Base-by-base conservation (phyloP, 2,888 invertebrate species). In the Pollenia angustigena region DNA sequence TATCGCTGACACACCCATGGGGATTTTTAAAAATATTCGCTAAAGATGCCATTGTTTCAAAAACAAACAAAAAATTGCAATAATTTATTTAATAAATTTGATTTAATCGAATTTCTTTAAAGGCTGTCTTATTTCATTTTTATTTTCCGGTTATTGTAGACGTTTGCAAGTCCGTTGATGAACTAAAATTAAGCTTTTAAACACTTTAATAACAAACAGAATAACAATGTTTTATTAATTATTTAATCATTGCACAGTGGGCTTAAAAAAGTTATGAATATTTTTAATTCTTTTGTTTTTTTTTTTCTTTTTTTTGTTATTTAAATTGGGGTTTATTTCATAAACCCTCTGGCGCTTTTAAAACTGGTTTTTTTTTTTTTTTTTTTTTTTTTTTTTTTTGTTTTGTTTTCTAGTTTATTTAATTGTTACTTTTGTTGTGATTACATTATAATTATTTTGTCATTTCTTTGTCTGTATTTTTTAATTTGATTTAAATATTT, bases 211-310 rank as follows among this genome's bases (percentile, higher is more conserved):
- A 82, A 50, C 48, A 60, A 71, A 69, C 82, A 16, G 58, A 68
- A 81, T 72, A 80, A 75, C 74, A 74, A 72, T 74, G 50, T 84
- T 84, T 42, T 64, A 78, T 81, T 87, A 87, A 84, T 87, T 87
- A 74, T 87, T 87, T 87, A 78, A 87, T 87, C 84, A 78, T 64
- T 50, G 78, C 74, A 87, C 87, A 87, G 84, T 84, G 87, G 87
- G 71, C 18, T 74, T 58, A 14, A 66, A 52, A 48, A 60, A 16
- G 50, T 71, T 44, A 9, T 0, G 46, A 64, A 64, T 79, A 58
- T 68, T 10, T 72, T 58, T 6, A 40, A 2, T 60, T 48, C 52
- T n/a, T n/a, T 72, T 69, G 40, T 69, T 32, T 48, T 42, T 52
- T 23, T 58, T 52, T 23, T 58, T 32, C 16, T 42, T 79, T 66